Base-by-base conservation (phyloP, 2,888 invertebrate species). In the Augiades crinisus region DNA sequence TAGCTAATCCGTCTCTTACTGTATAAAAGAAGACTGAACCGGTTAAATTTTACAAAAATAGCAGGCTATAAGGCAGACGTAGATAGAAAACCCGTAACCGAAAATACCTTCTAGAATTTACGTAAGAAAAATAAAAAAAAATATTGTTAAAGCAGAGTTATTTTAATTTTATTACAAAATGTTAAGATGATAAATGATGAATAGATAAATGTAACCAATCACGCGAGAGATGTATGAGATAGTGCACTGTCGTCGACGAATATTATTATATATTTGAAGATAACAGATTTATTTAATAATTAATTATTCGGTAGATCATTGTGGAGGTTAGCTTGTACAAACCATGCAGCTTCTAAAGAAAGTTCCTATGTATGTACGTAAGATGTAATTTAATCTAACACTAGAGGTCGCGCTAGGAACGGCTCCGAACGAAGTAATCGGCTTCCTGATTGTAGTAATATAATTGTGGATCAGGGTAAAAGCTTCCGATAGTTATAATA, bases 311-410 rank as follows among this genome's bases (percentile, higher is more conserved):
- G 83, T 88, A 87, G 87, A 79, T 83, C 85, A 86, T 84, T 86
- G 86, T 86, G 88, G 82, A 81, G 83, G 81, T 83, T 88, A 88
- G 88, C 88, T 89, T 89, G 87, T 89, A 88, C 79, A 89, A 88
- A 88, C 86, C 84, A 84, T 88, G 89, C 89, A 89, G 89, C 89
- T 89, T 89, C 88, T 88, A 85, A 89, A 84, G 75, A 89, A 88
- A 89, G 89, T 89, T 89, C 89, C 89, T 89, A 89, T 89, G 87
- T 88, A 88, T 87, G 87, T 88, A 88, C 86, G 86, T 89, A 89
- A 88, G 88, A 73, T 78, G 85, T 88, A 89, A 87, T 81, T 83
- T 84, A 84, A 83, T 80, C 69, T 80, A 78, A 78, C 61, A 84
- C 78, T 83, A 87, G 86, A 84, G 86, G 87, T 72, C 77, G 79